phyloP scores from a whole-genome alignment of 2,113 vertebrate species.

The Hippocampus barbouri region DNA sequence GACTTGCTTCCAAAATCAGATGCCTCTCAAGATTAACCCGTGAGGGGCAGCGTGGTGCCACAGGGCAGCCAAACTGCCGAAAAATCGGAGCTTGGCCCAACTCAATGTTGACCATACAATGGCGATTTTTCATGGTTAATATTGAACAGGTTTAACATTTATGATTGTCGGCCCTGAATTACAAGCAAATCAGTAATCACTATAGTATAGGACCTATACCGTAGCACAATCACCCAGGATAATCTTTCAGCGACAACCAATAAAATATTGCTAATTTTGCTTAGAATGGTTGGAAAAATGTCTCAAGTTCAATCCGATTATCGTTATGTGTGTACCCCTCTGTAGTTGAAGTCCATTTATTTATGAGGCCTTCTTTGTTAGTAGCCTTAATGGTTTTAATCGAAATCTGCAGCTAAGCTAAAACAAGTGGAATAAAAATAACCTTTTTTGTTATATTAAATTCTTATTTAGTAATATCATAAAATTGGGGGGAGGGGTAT shows the following conservation, averaged over 20 bases:
- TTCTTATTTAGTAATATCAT: background rate
- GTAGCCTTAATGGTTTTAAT: slow-evolving; percentile 1
- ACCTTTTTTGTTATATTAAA: background rate
- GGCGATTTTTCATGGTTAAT: too few species aligned
- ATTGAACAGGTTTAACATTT: too few species aligned
- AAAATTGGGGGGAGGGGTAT: background rate
- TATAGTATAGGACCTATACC: too few species aligned
- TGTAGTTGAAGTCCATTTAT: slow-evolving; percentile 1
- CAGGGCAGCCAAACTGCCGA: too few species aligned
- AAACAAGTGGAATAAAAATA: slow-evolving; percentile 17
- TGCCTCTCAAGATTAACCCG: too few species aligned
- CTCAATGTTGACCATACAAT: too few species aligned
- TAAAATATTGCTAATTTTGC: background rate
- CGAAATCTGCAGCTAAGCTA: slow-evolving; percentile 12
- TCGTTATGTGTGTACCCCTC: background rate
- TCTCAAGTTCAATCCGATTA: background rate
- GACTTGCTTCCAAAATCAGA: too few species aligned
- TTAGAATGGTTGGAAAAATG: background rate
- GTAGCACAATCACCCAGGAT: background rate
- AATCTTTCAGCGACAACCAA: background rate
- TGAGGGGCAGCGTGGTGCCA: too few species aligned
- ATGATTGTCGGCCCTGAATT: too few species aligned
- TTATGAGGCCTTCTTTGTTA: slow-evolving; percentile 5
- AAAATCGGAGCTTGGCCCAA: too few species aligned
- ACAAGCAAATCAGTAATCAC: too few species aligned